Evolutionary conservation across 2,113 vertebrate species (phyloP), one percentile per base, ranked within the genome.

Genomic region (Carassius gibelio): DNA sequence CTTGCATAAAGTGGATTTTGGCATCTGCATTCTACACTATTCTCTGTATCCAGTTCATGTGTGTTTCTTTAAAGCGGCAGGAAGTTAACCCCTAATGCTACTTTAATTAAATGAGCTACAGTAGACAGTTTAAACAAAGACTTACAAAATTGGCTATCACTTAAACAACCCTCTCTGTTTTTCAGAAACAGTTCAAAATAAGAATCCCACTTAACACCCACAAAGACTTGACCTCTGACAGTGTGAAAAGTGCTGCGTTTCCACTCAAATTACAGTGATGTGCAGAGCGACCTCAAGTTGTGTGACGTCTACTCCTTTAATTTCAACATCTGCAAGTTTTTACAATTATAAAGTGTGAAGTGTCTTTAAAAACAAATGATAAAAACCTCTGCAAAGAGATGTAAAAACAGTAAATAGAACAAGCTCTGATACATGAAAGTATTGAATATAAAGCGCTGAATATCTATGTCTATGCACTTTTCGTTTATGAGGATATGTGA

Each of bases 61-160:
- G 26, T 34, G 45, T 34, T 23, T 55, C 48, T n/a, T 42, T 62
- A 61, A 62, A 79, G 7, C n/a, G 3, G 11, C 34, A 75, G 21
- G 5, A 55, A 79, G 34, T 66, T 84, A 19, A 83, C 21, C 19
- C 21, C 45, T 34, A 55, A 78, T 55, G 26, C 30, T 30, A 30
- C 30, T 87, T 78, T 74, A 45, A 59, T 86, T 64, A 87, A 81
- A 38, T 57, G 89, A 89, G 88, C 89, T 91, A 93, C 93, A 94
- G 92, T 93, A 93, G 93, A 93, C 83, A 64, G 80, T 84, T 86
- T 89, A 85, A 84, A 88, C 75, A 85, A 85, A 75, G 34, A 71
- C 48, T 86, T 69, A 30, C 15, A 34, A 84, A 78, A 87, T 26
- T 76, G 64, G 80, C 26, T 42, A 57, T 34, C 48, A 59, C n/a